Evolutionary conservation across 2,888 invertebrate species (phyloP).

Genomic region (Timandra comae): DNA sequence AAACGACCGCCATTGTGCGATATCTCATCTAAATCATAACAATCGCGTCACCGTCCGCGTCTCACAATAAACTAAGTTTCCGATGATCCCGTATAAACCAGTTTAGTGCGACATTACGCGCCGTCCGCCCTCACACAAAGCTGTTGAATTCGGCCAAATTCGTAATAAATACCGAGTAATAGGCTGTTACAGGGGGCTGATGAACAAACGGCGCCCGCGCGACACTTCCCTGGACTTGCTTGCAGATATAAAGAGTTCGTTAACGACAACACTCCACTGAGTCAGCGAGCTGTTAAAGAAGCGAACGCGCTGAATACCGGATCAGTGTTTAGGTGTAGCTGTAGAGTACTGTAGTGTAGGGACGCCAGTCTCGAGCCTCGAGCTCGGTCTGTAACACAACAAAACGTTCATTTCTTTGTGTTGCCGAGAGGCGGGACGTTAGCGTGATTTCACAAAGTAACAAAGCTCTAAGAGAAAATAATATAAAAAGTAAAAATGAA

Average conservation of each 20-base stretch:
- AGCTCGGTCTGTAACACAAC: background rate
- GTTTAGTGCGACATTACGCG: background rate
- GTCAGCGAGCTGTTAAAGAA: no score
- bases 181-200: slow-evolving; percentile 4
- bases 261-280: no score
- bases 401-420: background rate
- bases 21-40: background rate
- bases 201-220: slow-evolving; percentile 3
- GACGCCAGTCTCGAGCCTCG: no score
- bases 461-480: slow-evolving; percentile 3
- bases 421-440: no score
- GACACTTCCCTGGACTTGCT: background rate
- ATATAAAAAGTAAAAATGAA: slow-evolving; percentile 8
- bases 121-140: background rate
- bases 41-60: background rate
- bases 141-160: background rate
- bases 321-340: no score
- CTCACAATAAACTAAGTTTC: background rate
- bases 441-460: slow-evolving; percentile 8
- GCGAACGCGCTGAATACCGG: no score
- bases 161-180: slow-evolving; percentile 3
- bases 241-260: background rate
- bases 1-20: background rate
- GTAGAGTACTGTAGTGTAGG: no score
- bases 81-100: background rate